A percentile compares a stretch with the other conserved stretches of the same genome.
Evolutionary conservation across 1,140 invertebrate genomes (phyloP).

Genomic region (Plectrocnemia conspersa): DNA sequence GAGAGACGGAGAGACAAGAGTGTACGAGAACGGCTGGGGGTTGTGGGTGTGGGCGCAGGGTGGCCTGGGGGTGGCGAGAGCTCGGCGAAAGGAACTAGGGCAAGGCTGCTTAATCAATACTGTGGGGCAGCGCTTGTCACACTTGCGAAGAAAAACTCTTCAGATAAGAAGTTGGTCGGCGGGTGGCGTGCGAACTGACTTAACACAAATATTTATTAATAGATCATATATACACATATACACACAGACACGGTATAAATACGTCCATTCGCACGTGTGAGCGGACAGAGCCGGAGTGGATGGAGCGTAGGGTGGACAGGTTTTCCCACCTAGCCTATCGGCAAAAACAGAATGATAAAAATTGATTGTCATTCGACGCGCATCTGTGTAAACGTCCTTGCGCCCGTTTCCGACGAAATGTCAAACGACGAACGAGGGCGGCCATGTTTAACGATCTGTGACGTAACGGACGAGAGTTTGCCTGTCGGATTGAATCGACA

Average conservation of each 20-base stretch:
- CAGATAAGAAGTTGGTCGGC: conserved; percentile 11
- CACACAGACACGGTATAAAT: no score
- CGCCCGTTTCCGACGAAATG: not conserved
- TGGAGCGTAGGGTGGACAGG: no score
- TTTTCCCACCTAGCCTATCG: no score
- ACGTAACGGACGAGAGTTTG: not conserved
- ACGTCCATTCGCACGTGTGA: no score
- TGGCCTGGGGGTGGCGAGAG: not conserved
- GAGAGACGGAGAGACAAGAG: not conserved
- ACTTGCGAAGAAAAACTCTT: conserved; percentile 7
- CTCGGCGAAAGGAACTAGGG: conserved; percentile 19
- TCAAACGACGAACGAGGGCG: conserved; percentile 1
- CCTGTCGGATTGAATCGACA: no score
- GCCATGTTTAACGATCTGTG: not conserved
- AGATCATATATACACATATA: no score
- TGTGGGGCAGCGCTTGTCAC: conserved; percentile 12
- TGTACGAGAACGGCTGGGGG: not conserved
- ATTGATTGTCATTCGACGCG: no score
- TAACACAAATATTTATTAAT: conserved; percentile 5
- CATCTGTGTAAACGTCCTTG: no score
- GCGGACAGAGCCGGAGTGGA: no score
- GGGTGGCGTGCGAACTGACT: not conserved
- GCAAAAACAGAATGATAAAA: no score
- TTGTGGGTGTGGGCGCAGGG: not conserved
- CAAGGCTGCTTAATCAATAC: conserved; percentile 26